These are phyloP conservation scores for Tenodera sinensis DNA, from an alignment of 2,888 invertebrate genomes.

Conservation along the genomic window DNA sequence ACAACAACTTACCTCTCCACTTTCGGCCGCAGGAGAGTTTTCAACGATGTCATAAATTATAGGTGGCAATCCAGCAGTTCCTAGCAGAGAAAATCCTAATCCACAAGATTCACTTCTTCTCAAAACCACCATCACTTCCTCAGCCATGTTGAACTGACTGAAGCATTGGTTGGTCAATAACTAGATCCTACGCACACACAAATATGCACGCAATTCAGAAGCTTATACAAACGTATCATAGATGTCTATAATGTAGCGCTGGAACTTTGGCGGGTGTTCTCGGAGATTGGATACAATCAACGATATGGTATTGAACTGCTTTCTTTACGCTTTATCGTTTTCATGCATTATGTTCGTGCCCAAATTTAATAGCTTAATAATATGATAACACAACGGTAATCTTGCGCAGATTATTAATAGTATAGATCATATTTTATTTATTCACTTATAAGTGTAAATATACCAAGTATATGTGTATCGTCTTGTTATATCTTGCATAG, in stretches of 20 bases:
- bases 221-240: neutral
- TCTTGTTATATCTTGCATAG: no score
- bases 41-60: constrained; percentile 91
- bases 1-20: constrained; percentile 70
- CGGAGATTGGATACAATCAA: neutral
- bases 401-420: no score
- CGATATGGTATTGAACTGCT: neutral
- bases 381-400: no score
- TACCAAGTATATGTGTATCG: no score
- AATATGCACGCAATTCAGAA: neutral
- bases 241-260: neutral
- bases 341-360: no score
- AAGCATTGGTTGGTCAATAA: constrained; percentile 12
- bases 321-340: no score
- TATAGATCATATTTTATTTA: no score
- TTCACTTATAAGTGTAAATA: no score
- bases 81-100: constrained; percentile 87
- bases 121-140: constrained; percentile 84
- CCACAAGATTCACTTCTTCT: constrained; percentile 77
- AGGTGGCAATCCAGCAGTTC: constrained; percentile 87
- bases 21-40: constrained; percentile 88
- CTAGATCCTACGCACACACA: neutral
- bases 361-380: no score
- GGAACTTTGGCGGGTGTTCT: neutral
- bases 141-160: constrained; percentile 62